Evolutionary conservation across 37 sponge, comb jelly and placozoan genomes (phyloP).

Genomic region (Aplysina aerophoba): DNA sequence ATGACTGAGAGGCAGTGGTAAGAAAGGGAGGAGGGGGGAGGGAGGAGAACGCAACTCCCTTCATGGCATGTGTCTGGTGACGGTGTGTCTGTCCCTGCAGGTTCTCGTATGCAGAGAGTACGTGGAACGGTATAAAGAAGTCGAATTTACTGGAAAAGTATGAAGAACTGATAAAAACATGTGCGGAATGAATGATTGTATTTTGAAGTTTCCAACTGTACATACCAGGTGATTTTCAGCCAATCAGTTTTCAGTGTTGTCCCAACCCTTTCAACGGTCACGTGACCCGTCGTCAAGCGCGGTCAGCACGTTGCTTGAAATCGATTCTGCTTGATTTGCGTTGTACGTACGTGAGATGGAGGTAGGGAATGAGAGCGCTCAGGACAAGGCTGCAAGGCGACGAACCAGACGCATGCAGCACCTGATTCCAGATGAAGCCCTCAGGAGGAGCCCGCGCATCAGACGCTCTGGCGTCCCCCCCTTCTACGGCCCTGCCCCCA

Average conservation of each 20-base stretch:
- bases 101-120: slow-evolving; percentile 54
- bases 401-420: neutral
- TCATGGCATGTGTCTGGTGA: neutral
- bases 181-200: neutral
- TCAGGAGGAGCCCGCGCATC: slow-evolving; percentile 29
- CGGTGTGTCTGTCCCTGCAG: slow-evolving; percentile 12
- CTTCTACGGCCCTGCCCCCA: neutral
- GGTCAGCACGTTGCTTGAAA: neutral
- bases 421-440: neutral
- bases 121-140: slow-evolving; percentile 67
- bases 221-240: too few relatives aligned
- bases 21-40: neutral
- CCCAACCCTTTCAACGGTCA: neutral
- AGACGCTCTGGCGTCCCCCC: neutral
- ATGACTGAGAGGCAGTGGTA: slow-evolving; percentile 78
- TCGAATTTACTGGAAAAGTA: slow-evolving; percentile 43
- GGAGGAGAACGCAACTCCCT: neutral
- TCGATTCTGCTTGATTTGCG: too few relatives aligned
- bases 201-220: too few relatives aligned
- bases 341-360: too few relatives aligned
- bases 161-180: slow-evolving; percentile 17
- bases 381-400: neutral
- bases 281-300: slow-evolving; percentile 26
- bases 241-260: too few relatives aligned
- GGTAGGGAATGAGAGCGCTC: too few relatives aligned